These are phyloP conservation scores for Copidosoma aretas DNA, from an alignment of 2,888 invertebrate genomes.

Conservation along the genomic window DNA sequence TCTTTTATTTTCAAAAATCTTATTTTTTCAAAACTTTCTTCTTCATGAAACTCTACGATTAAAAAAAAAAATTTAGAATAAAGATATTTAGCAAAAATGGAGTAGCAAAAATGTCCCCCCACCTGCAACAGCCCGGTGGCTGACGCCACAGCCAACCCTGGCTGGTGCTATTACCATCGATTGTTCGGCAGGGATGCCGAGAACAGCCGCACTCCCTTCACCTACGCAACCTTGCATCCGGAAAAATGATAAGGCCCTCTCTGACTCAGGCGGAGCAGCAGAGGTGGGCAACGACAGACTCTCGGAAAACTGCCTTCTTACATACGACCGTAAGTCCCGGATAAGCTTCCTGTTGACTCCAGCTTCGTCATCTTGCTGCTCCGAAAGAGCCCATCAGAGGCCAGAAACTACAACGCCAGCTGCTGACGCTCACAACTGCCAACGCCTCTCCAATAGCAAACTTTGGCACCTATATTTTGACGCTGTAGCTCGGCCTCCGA, in stretches of 20 bases:
- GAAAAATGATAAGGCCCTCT: neutral
- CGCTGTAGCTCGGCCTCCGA: conserved; percentile 21
- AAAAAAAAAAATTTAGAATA: too few relatives aligned
- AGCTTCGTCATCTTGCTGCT: conserved; percentile 13
- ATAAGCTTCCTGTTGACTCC: conserved; percentile 13
- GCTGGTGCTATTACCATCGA: neutral
- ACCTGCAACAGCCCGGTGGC: too few relatives aligned
- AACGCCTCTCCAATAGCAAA: conserved; percentile 52
- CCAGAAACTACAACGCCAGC: conserved; percentile 37
- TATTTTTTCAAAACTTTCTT: too few relatives aligned
- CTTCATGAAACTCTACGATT: too few relatives aligned
- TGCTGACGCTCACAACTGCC: conserved; percentile 49
- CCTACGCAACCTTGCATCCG: neutral
- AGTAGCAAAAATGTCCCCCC: too few relatives aligned
- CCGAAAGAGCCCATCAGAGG: neutral
- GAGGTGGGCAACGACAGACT: neutral
- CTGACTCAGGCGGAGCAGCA: neutral
- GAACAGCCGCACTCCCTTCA: neutral
- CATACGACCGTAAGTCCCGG: conserved; percentile 1
- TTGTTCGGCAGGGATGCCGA: neutral
- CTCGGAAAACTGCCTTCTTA: conserved; percentile 5
- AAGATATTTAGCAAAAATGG: too few relatives aligned
- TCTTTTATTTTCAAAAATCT: too few relatives aligned
- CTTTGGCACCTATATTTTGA: conserved; percentile 45
- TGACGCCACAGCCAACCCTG: neutral